Evolutionary conservation across 2,113 vertebrate species (phyloP).

Genomic region (Cryptotis parvus): DNA sequence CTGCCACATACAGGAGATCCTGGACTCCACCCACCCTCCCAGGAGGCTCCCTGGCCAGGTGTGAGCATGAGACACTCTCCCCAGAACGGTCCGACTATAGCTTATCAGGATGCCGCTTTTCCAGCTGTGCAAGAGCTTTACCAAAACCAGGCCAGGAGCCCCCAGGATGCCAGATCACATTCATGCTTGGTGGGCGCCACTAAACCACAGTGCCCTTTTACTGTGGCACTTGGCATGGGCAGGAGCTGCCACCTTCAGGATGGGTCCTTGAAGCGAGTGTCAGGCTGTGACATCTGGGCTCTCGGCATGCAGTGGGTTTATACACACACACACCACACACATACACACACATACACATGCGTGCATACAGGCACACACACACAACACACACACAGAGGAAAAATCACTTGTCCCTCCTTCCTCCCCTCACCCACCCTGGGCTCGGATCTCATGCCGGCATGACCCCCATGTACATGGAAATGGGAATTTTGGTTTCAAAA

Average conservation of each 20-base stretch:
- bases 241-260: background rate
- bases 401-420: background rate
- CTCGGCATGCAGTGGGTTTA: constrained; percentile 4
- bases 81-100: constrained; percentile 71
- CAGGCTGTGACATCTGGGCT: constrained; percentile 20
- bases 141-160: constrained; percentile 2
- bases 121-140: constrained; percentile 74
- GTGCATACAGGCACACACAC: too few relatives aligned
- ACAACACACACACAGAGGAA: background rate
- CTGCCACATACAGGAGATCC: constrained; percentile 32
- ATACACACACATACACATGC: too few relatives aligned
- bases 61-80: constrained; percentile 56
- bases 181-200: constrained; percentile 19
- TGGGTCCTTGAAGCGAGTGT: background rate
- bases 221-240: background rate
- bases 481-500: constrained; percentile 81
- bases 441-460: background rate
- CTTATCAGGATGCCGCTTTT: constrained; percentile 81
- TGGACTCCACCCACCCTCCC: background rate
- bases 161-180: background rate
- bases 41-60: constrained; percentile 67
- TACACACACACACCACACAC: too few relatives aligned
- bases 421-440: constrained; percentile 31
- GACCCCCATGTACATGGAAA: constrained; percentile 69
- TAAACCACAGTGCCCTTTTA: background rate